A percentile compares a stretch with the other conserved stretches of the same genome.
phyloP scores from a whole-genome alignment of 2,797 vertebrate species.

The Sebastes wilsoni region DNA sequence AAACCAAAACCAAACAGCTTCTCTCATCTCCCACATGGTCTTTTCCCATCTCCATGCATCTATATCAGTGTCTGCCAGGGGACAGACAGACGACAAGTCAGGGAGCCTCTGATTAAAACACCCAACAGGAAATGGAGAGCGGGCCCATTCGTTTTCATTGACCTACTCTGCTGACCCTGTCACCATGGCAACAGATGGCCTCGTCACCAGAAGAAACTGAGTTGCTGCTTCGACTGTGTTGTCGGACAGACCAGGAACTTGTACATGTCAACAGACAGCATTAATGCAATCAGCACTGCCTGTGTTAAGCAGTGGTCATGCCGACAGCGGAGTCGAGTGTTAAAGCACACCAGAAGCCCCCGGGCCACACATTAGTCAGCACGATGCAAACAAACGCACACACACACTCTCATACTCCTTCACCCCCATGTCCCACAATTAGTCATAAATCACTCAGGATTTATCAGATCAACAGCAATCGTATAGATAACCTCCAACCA shows the following conservation, averaged over 20 bases:
- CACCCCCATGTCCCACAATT: constrained; percentile 47
- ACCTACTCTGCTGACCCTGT: constrained; percentile 48
- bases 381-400: constrained; percentile 48
- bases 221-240: background rate
- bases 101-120: constrained; percentile 1
- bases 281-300: constrained; percentile 36
- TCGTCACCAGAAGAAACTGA: background rate
- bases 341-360: constrained; percentile 70
- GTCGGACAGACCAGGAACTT: constrained; percentile 4
- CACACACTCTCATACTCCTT: constrained; percentile 7
- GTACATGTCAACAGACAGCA: constrained; percentile 24
- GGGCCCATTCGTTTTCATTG: constrained; percentile 49
- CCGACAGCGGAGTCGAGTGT: constrained; percentile 43
- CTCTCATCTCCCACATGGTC: background rate
- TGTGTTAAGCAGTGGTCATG: constrained; percentile 13
- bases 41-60: constrained; percentile 2
- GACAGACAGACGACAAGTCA: background rate
- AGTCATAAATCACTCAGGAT: constrained; percentile 50
- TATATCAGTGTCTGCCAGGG: background rate
- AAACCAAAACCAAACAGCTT: constrained; percentile 1
- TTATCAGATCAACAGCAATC: constrained; percentile 33
- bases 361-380: constrained; percentile 68
- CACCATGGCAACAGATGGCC: constrained; percentile 45
- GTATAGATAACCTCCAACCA: background rate
- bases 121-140: constrained; percentile 46